Conservation (phyloP, 2,113 vertebrate genomes). For the Microtus ochrogaster region DNA sequence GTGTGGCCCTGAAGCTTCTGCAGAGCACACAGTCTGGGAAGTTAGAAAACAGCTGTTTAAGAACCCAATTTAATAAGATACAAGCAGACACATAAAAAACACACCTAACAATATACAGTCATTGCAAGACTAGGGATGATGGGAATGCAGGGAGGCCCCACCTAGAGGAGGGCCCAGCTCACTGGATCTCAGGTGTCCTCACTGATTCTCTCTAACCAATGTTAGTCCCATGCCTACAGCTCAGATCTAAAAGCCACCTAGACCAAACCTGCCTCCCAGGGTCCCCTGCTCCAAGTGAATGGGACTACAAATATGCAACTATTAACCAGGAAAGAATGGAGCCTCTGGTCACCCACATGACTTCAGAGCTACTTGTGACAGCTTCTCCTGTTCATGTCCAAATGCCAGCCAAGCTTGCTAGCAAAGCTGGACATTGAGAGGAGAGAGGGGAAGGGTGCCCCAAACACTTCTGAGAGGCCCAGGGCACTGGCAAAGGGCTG, state of each 20-base stretch:
- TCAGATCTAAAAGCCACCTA: not conserved
- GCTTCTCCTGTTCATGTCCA: not conserved
- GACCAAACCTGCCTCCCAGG: not conserved
- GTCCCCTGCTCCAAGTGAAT: not conserved
- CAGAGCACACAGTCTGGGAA: not conserved
- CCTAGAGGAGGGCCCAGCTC: not conserved
- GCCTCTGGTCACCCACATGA: not conserved
- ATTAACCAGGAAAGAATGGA: not conserved
- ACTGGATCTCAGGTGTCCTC: constrained; percentile 45
- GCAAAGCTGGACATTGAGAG: not conserved
- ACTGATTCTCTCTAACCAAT: constrained; percentile 63
- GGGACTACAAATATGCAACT: not conserved
- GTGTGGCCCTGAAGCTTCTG: not conserved
- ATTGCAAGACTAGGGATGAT: not conserved
- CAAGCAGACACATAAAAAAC: constrained; percentile 72
- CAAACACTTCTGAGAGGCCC: not conserved
- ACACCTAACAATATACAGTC: constrained; percentile 74
- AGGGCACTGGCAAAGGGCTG: not conserved
- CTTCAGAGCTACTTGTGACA: not conserved
- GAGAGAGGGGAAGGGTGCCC: not conserved
- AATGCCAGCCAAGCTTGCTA: not conserved
- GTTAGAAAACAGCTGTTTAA: constrained; percentile 32
- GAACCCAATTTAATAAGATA: constrained; percentile 83
- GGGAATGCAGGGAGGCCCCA: not conserved
- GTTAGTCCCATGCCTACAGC: constrained; percentile 11